Percentiles rank a stretch among this genome's conserved stretches.
These are phyloP conservation scores for Drosophila yakuba DNA, from an alignment of 1,140 invertebrate genomes.

Conservation along the genomic window DNA sequence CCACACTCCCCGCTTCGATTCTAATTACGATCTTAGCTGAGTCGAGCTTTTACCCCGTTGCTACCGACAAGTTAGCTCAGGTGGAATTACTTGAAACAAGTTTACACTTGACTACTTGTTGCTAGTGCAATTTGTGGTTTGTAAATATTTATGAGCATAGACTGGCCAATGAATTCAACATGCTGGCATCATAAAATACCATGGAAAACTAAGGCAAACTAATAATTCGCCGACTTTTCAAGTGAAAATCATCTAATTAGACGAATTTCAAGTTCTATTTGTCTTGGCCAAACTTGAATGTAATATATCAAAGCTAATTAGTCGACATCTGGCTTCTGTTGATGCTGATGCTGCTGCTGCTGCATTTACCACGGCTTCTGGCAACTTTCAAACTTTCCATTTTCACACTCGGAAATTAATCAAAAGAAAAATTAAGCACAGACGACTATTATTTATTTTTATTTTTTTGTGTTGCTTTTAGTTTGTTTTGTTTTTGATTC, in stretches of 20 bases:
- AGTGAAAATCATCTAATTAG: conserved; percentile 71
- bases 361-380: conserved; percentile 22
- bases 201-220: conserved; percentile 63
- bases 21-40: conserved; percentile 64
- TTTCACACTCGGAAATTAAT: conserved; percentile 75
- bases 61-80: neutral
- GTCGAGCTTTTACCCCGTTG: conserved; percentile 17
- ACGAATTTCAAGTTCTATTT: conserved; percentile 70
- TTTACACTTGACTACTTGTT: conserved; percentile 54
- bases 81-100: conserved; percentile 55
- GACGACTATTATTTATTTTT: conserved; percentile 24
- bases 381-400: conserved; percentile 79
- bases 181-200: conserved; percentile 38
- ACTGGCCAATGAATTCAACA: conserved; percentile 34
- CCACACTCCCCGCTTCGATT: conserved; percentile 29
- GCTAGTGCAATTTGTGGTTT: conserved; percentile 50
- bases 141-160: conserved; percentile 69
- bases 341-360: conserved; percentile 18
- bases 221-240: conserved; percentile 71
- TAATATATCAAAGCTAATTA: conserved; percentile 77
- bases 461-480: conserved; percentile 13
- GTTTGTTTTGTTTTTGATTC: conserved; percentile 35
- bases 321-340: conserved; percentile 49
- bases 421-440: conserved; percentile 54
- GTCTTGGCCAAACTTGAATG: conserved; percentile 27